Percentiles rank a stretch among this genome's conserved stretches.
These are phyloP conservation scores for Pheosia gnoma DNA, from an alignment of 2,888 invertebrate genomes.

Conservation along the genomic window DNA sequence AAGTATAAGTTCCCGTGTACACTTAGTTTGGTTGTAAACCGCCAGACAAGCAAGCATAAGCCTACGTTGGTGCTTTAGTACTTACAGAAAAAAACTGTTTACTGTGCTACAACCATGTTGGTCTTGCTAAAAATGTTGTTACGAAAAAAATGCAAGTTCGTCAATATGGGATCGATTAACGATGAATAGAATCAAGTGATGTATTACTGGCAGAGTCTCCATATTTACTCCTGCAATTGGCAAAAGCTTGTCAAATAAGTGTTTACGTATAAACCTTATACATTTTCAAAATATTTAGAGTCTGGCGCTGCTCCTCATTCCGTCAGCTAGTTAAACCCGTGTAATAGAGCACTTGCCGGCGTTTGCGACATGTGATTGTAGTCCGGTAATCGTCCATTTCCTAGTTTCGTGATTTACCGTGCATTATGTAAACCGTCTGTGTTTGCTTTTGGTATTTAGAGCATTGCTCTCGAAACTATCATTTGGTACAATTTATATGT, in stretches of 20 bases:
- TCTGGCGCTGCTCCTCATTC: not conserved
- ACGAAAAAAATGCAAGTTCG: too few species aligned
- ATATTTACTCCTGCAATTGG: too few species aligned
- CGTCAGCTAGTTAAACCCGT: constrained; percentile 12
- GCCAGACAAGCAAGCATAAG: not conserved
- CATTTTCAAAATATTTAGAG: not conserved
- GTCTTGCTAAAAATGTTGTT: too few species aligned
- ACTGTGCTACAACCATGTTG: too few species aligned
- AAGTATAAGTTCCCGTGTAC: constrained; percentile 18
- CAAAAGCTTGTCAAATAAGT: too few species aligned
- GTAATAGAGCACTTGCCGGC: constrained; percentile 14
- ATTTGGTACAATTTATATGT: not conserved
- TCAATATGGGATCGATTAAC: too few species aligned
- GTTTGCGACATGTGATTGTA: constrained; percentile 22
- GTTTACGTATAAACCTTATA: too few species aligned
- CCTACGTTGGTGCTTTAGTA: too few species aligned
- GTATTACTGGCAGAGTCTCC: too few species aligned
- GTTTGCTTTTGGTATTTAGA: constrained; percentile 10
- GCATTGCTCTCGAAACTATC: constrained; percentile 15
- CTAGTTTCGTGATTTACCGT: constrained; percentile 38
- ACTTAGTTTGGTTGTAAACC: constrained; percentile 4
- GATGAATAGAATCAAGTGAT: too few species aligned
- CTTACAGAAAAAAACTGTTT: too few species aligned
- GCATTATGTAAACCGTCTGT: constrained; percentile 24
- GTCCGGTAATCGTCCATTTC: constrained; percentile 38